phyloP scores from a whole-genome alignment of 2,113 vertebrate genomes.

The Planiliza haematocheilus region DNA sequence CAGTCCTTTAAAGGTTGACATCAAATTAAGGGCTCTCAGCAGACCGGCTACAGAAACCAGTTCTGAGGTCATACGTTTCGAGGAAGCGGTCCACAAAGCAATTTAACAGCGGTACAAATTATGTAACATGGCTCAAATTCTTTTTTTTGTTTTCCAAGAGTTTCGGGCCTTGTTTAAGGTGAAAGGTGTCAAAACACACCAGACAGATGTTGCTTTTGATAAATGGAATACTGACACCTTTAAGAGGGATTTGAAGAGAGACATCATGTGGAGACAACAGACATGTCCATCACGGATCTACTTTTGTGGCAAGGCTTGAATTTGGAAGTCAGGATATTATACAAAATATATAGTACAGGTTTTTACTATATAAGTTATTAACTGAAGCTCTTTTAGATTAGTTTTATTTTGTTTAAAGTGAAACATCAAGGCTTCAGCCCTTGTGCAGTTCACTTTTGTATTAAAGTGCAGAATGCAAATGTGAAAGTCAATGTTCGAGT shows the following conservation, averaged over 20 bases:
- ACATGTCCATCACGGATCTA: neutral
- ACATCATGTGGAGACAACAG: neutral
- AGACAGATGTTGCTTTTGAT: conserved; percentile 15
- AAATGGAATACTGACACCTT: conserved; percentile 27
- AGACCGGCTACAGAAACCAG: conserved; percentile 26
- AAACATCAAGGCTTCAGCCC: no score
- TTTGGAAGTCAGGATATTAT: no score
- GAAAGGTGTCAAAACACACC: conserved; percentile 22
- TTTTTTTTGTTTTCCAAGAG: conserved; percentile 13
- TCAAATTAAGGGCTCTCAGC: conserved; percentile 55
- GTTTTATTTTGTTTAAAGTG: no score
- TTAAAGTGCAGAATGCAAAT: no score
- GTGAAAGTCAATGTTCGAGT: no score
- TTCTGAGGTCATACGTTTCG: conserved; percentile 53
- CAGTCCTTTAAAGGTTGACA: conserved; percentile 21
- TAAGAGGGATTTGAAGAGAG: conserved; percentile 12
- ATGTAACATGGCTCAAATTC: conserved; percentile 13
- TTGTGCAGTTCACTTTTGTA: no score
- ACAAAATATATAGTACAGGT: no score
- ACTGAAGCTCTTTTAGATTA: no score
- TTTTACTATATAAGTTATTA: no score
- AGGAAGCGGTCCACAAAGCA: conserved; percentile 31
- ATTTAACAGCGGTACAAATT: conserved; percentile 42
- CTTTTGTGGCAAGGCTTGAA: no score
- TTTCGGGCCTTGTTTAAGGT: conserved; percentile 18